phyloP scores from a whole-genome alignment of 2,797 vertebrate genomes.

The Schizopygopsis malacanthus region DNA sequence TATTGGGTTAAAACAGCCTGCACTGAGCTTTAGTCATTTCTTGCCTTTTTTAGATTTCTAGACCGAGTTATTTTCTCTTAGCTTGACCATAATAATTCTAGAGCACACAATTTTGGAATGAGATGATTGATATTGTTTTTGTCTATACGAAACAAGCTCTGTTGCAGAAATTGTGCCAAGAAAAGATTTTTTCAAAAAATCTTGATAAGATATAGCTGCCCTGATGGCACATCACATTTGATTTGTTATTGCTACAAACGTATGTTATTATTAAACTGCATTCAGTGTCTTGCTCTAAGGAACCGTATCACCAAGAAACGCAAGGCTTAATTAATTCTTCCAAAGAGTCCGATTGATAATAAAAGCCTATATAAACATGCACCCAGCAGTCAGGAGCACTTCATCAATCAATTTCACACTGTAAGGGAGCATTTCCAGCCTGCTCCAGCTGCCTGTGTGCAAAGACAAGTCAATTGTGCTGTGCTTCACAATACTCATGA shows the following conservation, averaged over 20 bases:
- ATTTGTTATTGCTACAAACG: constrained; percentile 6
- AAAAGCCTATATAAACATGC: constrained; percentile 59
- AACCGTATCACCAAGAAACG: constrained; percentile 22
- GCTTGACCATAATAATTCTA: constrained; percentile 41
- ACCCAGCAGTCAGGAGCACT: constrained; percentile 46
- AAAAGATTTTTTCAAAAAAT: not conserved
- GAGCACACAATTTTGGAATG: not conserved
- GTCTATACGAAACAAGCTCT: constrained; percentile 12
- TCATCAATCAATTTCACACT: constrained; percentile 59
- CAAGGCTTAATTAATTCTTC: constrained; percentile 44
- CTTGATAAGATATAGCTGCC: not conserved
- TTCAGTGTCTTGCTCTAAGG: constrained; percentile 18
- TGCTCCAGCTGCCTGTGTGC: constrained; percentile 39
- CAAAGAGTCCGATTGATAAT: constrained; percentile 54
- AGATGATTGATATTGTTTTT: constrained; percentile 44
- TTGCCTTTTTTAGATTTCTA: not conserved
- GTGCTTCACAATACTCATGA: constrained; percentile 59
- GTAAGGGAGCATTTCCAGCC: constrained; percentile 46
- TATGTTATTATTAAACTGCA: constrained; percentile 31
- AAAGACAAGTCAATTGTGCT: constrained; percentile 60
- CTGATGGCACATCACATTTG: constrained; percentile 9
- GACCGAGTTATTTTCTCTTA: constrained; percentile 8
- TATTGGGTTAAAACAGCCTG: not conserved
- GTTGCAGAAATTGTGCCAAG: constrained; percentile 14
- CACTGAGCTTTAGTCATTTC: not conserved